Evolutionary conservation across 2,113 vertebrate genomes (phyloP).

Genomic region (Alethe diademata): DNA sequence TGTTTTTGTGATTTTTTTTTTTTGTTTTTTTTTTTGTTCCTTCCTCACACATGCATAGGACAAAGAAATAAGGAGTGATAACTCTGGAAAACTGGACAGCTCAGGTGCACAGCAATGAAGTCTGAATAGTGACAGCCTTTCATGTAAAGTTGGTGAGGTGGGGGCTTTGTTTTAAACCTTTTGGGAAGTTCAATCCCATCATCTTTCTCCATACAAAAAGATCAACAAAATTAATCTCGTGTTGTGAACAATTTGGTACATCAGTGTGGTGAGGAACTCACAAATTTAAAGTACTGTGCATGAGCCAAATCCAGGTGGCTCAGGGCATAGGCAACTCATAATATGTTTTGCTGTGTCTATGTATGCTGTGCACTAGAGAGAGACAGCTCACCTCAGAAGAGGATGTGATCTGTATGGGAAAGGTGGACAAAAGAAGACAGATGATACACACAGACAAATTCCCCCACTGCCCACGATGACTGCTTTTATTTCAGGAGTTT

Average conservation of each 20-base stretch:
- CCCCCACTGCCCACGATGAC: background rate
- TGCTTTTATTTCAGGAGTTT: background rate
- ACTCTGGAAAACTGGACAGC: background rate
- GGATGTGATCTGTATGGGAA: background rate
- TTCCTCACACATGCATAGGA: background rate
- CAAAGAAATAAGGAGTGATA: background rate
- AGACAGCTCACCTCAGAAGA: background rate
- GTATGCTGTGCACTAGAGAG: background rate
- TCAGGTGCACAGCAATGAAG: background rate
- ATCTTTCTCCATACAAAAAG: background rate
- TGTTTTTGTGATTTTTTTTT: too few relatives aligned
- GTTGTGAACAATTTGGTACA: rapidly evolving
- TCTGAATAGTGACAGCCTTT: background rate
- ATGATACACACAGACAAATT: background rate
- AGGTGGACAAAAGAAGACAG: background rate
- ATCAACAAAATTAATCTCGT: background rate
- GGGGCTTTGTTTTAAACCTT: background rate
- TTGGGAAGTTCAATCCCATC: background rate
- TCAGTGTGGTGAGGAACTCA: background rate
- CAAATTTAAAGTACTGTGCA: background rate
- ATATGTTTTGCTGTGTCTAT: background rate
- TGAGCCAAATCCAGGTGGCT: background rate
- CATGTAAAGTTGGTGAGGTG: background rate
- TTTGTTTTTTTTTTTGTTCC: background rate
- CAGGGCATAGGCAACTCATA: rapidly evolving